phyloP scores from a whole-genome alignment of 2,113 vertebrate species.

The Pelusios castaneus region DNA sequence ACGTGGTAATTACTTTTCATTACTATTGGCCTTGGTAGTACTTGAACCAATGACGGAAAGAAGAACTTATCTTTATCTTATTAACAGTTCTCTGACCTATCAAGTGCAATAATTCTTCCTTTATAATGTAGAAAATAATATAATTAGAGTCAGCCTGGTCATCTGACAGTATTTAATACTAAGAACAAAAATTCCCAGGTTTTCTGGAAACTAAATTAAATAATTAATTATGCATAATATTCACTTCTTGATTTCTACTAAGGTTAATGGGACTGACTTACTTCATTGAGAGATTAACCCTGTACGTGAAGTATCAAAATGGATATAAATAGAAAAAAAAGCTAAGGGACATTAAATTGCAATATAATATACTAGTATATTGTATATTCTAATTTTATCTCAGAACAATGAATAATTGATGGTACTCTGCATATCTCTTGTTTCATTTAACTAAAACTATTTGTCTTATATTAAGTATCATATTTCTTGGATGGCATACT shows the following conservation, averaged over 20 bases:
- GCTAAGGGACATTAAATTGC: conserved; percentile 44
- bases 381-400: conserved; percentile 34
- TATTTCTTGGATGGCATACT: conserved; percentile 29
- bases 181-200: background rate
- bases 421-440: conserved; percentile 57
- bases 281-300: conserved; percentile 48
- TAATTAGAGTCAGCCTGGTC: background rate
- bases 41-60: background rate
- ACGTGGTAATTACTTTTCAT: background rate
- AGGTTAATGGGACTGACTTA: conserved; percentile 16
- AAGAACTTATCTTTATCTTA: background rate
- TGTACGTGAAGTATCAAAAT: conserved; percentile 43
- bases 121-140: background rate
- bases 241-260: background rate
- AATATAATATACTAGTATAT: conserved; percentile 17
- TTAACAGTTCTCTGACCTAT: background rate
- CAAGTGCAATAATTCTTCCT: background rate
- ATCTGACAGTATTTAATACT: background rate
- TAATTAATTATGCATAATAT: background rate
- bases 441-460: conserved; percentile 66
- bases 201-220: conserved; percentile 14
- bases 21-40: background rate
- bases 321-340: conserved; percentile 59
- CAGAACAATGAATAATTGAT: conserved; percentile 44
- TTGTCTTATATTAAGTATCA: conserved; percentile 44